Base-by-base conservation (phyloP, 2,113 vertebrate species). In the Pituophis catenifer region DNA sequence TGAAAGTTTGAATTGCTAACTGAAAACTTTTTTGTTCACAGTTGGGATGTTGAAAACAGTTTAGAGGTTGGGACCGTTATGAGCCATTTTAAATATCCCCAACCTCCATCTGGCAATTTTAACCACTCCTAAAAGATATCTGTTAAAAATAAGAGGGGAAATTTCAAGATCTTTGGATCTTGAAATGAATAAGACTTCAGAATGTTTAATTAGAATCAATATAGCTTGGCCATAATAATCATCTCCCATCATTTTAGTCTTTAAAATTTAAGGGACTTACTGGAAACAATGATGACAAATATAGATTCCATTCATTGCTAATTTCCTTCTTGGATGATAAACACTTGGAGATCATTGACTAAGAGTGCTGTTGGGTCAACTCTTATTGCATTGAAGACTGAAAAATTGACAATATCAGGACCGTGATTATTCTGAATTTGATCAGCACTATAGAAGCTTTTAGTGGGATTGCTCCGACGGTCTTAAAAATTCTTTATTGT, bases 281-380 rank as follows among this genome's bases (percentile, higher is more conserved):
- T 52, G 50, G 15, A 62, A 33, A 52, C 62, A 86, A 65, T 8
- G 10, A 89, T 44, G 92, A 91, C 23, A 91, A 53, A 48, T 7
- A 29, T 52, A 52, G 58, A 0, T 58, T 90, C 2, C 0, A 52
- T 0, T 88, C 93, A 85, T 93, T 95, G 89, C 50, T 86, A 24
- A 93, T 23, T 88, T 59, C 86, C 75, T 94, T 89, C 94, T 94
- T 75, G 11, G 57, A 96, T 97, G 96, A 85, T 97, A 96, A 97
- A 97, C 97, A 92, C 95, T 85, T 94, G 94, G 96, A 97, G 95
- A 95, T 96, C 96, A 93, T 93, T 96, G 93, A 96, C 96, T 93
- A 95, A 94, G 91, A 91, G 96, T 97, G 94, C 95, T 94, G 90
- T 95, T 19, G 89, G 95, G 95, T 95, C 95, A 94, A 57, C 95